phyloP scores from a whole-genome alignment of 2,113 vertebrate species.

The Ceuthmochares aereus region DNA sequence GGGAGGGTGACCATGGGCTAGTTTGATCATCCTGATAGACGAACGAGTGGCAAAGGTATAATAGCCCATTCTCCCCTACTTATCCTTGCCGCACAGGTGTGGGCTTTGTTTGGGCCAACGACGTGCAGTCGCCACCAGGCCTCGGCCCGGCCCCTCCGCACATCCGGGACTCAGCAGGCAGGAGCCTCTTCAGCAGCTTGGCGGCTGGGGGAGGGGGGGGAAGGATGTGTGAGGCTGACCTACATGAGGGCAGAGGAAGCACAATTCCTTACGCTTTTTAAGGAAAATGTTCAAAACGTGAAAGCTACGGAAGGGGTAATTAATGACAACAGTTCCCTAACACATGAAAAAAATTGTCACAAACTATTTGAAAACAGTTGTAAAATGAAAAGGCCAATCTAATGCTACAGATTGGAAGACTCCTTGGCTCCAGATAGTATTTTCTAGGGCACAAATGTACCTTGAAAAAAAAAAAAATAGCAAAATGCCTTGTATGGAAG shows the following conservation, averaged over 20 bases:
- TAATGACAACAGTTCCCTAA: neutral
- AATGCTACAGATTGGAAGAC: neutral
- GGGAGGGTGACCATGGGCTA: too few relatives aligned
- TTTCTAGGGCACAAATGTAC: neutral
- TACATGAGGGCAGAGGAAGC: neutral
- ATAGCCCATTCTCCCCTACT: too few relatives aligned
- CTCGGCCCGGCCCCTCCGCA: too few relatives aligned
- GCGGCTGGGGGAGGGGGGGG: too few relatives aligned
- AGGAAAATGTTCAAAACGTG: neutral
- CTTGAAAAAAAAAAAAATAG: neutral
- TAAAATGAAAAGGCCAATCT: neutral
- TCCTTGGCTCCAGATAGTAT: neutral
- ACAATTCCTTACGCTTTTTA: neutral
- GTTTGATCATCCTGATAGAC: too few relatives aligned
- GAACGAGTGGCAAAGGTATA: too few relatives aligned
- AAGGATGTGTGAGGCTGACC: too few relatives aligned
- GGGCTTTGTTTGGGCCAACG: too few relatives aligned
- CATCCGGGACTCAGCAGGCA: too few relatives aligned
- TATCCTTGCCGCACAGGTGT: too few relatives aligned
- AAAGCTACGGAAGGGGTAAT: neutral
- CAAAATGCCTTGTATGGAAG: neutral
- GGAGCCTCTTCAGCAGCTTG: too few relatives aligned
- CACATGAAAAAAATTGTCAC: neutral
- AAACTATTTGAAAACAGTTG: neutral
- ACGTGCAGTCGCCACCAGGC: too few relatives aligned